Evolutionary conservation across 1,140 invertebrate species (phyloP), one percentile per base, ranked within the genome.

Genomic region (Halictus rubicundus): DNA sequence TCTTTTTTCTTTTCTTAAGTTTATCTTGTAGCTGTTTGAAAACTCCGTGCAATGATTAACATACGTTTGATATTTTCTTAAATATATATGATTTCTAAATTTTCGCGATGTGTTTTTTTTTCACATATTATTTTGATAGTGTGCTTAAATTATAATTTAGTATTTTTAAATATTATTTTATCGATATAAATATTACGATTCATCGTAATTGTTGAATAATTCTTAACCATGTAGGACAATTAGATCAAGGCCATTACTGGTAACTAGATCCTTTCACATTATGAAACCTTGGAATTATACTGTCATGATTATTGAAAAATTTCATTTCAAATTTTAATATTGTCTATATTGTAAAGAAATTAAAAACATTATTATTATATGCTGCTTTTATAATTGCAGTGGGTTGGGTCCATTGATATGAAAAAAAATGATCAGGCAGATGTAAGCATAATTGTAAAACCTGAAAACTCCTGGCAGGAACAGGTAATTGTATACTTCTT

Each of bases 321-420:
- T 46, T 42, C 10, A 64, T 60, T 59, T 1, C 16, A 5, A 32
- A 16, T n/a, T 27, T 0, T 19, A 52, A 32, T 46, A 21, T 54
- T 68, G 32, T 68, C 9, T 16, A 72, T 3, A 27, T 49, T n/a
- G 10, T 49, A 71, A 46, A 54, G 49, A n/a, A 70, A 1, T 68
- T 12, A 7, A 21, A 57, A 57, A 63, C 2, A 63, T 16, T 68
- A 21, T 39, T 77, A 16, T 64, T 9, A 9, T n/a, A 57, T 1
- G 21, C 65, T 59, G 39, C 32, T 21, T 66, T 52, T 52, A 23
- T 81, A 68, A 84, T 87, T 93, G 84, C 83, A 98, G 97, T 99
- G 98, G 98, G 98, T 99, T 74, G 97, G 96, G 12, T 98, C 96
- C 81, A 97, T 99, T 90, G 99, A 99, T 93, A 94, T 99, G 84